These are phyloP conservation scores for Eupelmus urozonus DNA, from an alignment of 2,888 invertebrate species.

Conservation along the genomic window DNA sequence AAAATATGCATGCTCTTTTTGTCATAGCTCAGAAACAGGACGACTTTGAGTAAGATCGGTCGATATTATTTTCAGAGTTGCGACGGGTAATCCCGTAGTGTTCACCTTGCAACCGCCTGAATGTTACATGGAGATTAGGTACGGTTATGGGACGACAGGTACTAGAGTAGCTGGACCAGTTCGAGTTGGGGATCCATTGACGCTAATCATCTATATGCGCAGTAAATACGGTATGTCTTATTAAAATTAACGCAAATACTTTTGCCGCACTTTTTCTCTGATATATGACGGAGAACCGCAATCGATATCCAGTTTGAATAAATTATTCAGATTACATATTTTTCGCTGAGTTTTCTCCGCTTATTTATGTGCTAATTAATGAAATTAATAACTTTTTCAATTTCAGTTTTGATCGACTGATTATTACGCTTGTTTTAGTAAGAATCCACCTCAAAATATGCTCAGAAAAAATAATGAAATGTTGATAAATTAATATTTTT, in stretches of 20 bases:
- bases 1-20: no score
- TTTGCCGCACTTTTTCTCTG: background rate
- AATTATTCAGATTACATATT: conserved; percentile 31
- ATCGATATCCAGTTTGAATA: background rate
- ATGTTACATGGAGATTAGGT: conserved; percentile 96
- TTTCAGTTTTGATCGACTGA: no score
- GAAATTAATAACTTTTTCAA: background rate
- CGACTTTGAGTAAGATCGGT: background rate
- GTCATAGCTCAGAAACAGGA: no score
- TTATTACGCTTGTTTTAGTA: background rate
- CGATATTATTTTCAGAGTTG: conserved; percentile 83
- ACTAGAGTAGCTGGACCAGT: conserved; percentile 93
- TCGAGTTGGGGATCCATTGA: conserved; percentile 93
- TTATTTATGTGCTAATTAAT: background rate
- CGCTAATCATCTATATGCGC: conserved; percentile 95
- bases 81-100: conserved; percentile 95
- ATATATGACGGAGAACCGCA: background rate
- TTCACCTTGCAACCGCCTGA: conserved; percentile 95
- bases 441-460: no score
- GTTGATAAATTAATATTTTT: no score
- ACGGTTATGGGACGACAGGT: conserved; percentile 93
- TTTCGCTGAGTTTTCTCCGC: background rate
- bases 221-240: conserved; percentile 90
- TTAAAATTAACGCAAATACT: conserved; percentile 45
- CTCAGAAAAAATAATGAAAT: no score